phyloP scores from a whole-genome alignment of 23 tunicate genomes.

The Oikopleura dioica region DNA sequence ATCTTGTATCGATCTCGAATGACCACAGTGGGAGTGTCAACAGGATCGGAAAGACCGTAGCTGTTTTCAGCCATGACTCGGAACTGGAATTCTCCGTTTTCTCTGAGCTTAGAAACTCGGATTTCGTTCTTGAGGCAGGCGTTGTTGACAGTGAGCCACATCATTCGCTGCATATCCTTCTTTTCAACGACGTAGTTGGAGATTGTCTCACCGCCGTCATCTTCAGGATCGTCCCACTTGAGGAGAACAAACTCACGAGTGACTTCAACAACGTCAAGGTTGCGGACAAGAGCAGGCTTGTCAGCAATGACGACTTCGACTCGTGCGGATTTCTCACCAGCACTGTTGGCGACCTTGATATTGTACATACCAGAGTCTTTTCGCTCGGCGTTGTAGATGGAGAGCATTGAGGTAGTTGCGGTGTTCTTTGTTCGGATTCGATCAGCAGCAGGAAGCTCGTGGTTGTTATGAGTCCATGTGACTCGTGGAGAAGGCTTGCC shows the following conservation, averaged over 20 bases:
- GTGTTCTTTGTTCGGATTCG: constrained; percentile 36
- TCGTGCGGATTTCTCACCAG: constrained; percentile 45
- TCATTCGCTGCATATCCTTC: constrained; percentile 27
- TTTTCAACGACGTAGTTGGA: constrained; percentile 61
- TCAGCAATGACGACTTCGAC: constrained; percentile 33
- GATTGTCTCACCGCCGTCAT: constrained; percentile 59
- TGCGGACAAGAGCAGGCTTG: constrained; percentile 59
- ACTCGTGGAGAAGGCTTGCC: constrained; percentile 54
- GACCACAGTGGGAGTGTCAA: constrained; percentile 43
- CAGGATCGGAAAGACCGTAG: constrained; percentile 62
- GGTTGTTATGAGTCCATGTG: constrained; percentile 49
- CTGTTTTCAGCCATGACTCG: constrained; percentile 86
- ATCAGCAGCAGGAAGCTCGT: constrained; percentile 22
- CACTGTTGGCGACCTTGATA: constrained; percentile 39
- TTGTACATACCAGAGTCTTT: constrained; percentile 50
- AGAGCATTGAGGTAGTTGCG: constrained; percentile 20
- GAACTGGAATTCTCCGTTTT: constrained; percentile 54
- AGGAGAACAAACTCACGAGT: constrained; percentile 44
- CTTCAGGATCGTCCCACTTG: constrained; percentile 60
- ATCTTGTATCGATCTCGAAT: constrained; percentile 54
- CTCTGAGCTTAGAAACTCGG: constrained; percentile 34
- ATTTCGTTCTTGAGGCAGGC: constrained; percentile 41
- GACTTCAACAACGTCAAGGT: constrained; percentile 39
- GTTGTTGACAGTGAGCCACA: constrained; percentile 62
- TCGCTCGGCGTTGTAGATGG: constrained; percentile 27